Base-by-base conservation (phyloP, 53 echinoderm and acorn worm species). In the Apostichopus leukothele region DNA sequence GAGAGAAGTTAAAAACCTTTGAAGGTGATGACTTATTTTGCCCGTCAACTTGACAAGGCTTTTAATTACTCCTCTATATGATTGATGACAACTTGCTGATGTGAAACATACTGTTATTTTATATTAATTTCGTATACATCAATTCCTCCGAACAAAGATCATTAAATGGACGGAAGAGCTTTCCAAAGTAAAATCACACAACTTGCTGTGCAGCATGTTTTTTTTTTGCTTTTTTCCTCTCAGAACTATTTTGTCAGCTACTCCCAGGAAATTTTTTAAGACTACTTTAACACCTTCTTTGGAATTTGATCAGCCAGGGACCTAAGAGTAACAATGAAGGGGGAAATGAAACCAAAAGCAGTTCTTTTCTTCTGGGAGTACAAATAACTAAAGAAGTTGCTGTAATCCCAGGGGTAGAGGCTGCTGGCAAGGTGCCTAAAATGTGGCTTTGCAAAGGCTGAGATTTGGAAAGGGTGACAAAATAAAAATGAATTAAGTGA, bases 251-350 rank as follows among this genome's bases (percentile, higher is more conserved):
- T 75, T 75, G 75, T 18, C 75, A 75, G 75, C 75, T 75, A 13
- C 20, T 1, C 75, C 5, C 14, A 16, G 20, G 75, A 75, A 13
- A 75, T 19, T 75, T 75, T 19, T 19, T 39, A 23, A 75, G 27
- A 39, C 39, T 39, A 18, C 75, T 75, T 75, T 75, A 75, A 75
- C 75, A 75, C 75, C 75, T 75, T 75, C 21, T 5, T 18, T 75
- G 14, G 75, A 75, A 75, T 75, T 75, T 75, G 75, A 75, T 75
- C 75, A 75, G 75, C 21, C 75, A 75, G 75, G 75, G 75, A 75
- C 12, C 63, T 39, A 39, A 3, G 39, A 39, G 39, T 39, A 39
- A 63, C 75, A 75, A 75, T 19, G 75, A 75, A 19, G 20, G 75
- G 8, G 75, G 75, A 75, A 18, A 75, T 75, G 75, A 75, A 75